Base-by-base conservation (phyloP, 2,113 vertebrate genomes). In the Manacus vitellinus region DNA sequence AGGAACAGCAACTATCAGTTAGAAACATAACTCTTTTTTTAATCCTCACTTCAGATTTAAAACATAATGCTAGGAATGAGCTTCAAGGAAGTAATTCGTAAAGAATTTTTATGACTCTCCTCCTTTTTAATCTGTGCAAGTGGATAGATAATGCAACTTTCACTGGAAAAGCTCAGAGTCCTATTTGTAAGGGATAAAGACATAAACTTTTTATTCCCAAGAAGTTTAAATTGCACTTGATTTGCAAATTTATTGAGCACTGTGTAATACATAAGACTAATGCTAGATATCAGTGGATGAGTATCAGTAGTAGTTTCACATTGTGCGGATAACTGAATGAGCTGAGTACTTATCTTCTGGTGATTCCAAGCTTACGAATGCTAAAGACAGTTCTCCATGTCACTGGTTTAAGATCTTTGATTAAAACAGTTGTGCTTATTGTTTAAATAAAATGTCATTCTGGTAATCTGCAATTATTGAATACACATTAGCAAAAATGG, bases 381-480 rank as follows among this genome's bases (percentile, higher is more conserved):
- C 94, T 84, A 21, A 82, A 89, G 71, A 67, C 3, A 12, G 28
- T 71, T 96, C 85, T 83, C 37, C 54, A 59, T 35, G 71, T 59
- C 21, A 7, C 44, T 71, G 49, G 54, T 75, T 97, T 92, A 92
- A 95, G 94, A 67, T 85, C 80, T 94, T 85, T 67, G 73, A 96
- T 72, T 85, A 56, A 94, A 91, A 79, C 65, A 44, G 35, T 59
- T 58, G 43, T 72, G 23, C 58, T 85, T 31, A 9, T 71, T 81
- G 33, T 85, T 95, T 51, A 93, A 95, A 73, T 52, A 47, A 92
- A 88, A 63, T 73, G 73, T 63, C 83, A 33, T 94, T 79, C 79
- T 88, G 56, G 68, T 67, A 85, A 81, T 91, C 89, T 96, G 41
- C 86, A 90, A 58, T 96, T 96, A 83, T 81, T 82, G 37, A 67